These are phyloP conservation scores for Apoda limacodes DNA, from an alignment of 2,888 invertebrate species.

Conservation along the genomic window DNA sequence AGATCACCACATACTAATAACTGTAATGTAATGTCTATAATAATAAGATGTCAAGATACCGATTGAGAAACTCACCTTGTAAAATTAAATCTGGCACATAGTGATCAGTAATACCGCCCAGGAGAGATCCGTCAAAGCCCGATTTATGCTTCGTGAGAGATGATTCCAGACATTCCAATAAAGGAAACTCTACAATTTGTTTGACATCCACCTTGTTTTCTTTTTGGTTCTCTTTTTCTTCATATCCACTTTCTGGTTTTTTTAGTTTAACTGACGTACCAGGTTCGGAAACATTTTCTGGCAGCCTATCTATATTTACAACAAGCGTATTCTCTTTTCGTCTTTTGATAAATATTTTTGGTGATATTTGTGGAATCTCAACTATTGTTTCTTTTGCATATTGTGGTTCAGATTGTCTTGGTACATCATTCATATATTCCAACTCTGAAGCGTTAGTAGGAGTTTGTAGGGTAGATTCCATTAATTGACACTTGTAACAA, in stretches of 20 bases:
- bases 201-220: slow-evolving; percentile 36
- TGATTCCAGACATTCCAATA: slow-evolving; percentile 41
- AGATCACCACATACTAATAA: too few species aligned
- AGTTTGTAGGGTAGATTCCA: slow-evolving; percentile 75
- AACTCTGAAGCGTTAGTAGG: slow-evolving; percentile 84
- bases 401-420: slow-evolving; percentile 48
- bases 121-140: slow-evolving; percentile 71
- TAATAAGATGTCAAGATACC: too few species aligned
- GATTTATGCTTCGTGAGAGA: slow-evolving; percentile 24
- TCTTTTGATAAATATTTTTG: slow-evolving; percentile 53
- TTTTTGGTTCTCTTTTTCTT: slow-evolving; percentile 19
- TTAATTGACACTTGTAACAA: slow-evolving; percentile 62
- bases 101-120: slow-evolving; percentile 73
- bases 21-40: too few species aligned
- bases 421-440: slow-evolving; percentile 61
- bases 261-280: neutral
- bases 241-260: slow-evolving; percentile 20
- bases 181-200: slow-evolving; percentile 67
- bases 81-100: slow-evolving; percentile 82
- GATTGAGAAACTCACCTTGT: too few species aligned
- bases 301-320: slow-evolving; percentile 32
- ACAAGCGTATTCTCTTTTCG: slow-evolving; percentile 56
- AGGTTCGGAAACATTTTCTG: slow-evolving; percentile 12
- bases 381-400: slow-evolving; percentile 45
- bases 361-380: slow-evolving; percentile 31